Base-by-base conservation (phyloP, 2,888 invertebrate genomes). In the Epirrhoe alternata region DNA sequence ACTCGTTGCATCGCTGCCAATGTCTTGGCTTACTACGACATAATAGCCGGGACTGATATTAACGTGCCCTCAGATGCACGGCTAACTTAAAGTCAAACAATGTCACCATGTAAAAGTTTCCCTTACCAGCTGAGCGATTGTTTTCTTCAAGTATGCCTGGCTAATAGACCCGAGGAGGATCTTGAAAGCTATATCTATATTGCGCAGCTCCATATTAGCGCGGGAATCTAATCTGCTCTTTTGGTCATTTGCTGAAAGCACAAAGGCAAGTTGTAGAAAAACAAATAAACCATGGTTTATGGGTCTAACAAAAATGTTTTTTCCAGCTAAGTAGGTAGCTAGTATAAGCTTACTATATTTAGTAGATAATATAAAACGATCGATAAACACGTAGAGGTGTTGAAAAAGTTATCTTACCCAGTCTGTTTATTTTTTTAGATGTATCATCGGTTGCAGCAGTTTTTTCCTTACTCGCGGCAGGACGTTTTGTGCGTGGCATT, bases 401-500 rank as follows among this genome's bases (percentile, higher is more conserved):
- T 42, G 17, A 24, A 17, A 30, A 8, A 49, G n/a, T 53, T 50
- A 45, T 51, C 70, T 73, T 77, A 92, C 92, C 84, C 17, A 86
- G 69, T 84, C 86, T 87, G 66, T 87, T 77, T 1, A 90, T 75
- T 76, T 86, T 90, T 69, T 89, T 89, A 61, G 84, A 69, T 6
- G 76, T 77, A 67, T 88, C 90, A 14, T 88, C 78, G 0, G 82
- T 79, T 68, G 86, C 89, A 4, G 73, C 63, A 1, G 74, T 61
- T 73, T 88, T 89, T 59, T 90, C 89, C 68, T 81, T 83, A 72
- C 84, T 88, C 51, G 79, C 83, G 3, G 75, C 83, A 8, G 92
- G 91, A 42, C 88, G 84, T 77, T 93, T 93, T 16, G 93, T 93
- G 66, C 93, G 84, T 16, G 92, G 91, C 93, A 93, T 93, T 80